Percentiles rank a stretch among this genome's conserved stretches.
phyloP scores from a whole-genome alignment of 2,113 vertebrate species.

The Vulpes ferrilata region DNA sequence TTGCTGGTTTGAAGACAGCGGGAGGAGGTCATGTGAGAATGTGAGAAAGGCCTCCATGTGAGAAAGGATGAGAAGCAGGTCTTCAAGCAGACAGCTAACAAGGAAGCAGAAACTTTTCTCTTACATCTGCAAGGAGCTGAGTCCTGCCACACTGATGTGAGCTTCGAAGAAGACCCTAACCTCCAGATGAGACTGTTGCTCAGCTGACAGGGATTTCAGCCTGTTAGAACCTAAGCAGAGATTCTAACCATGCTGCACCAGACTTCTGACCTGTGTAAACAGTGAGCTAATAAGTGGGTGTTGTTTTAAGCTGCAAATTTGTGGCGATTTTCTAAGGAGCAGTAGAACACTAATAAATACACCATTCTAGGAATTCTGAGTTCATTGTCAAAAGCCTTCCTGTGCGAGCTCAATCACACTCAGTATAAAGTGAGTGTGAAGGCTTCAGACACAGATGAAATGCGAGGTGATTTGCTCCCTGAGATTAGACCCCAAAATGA shows the following conservation, averaged over 20 bases:
- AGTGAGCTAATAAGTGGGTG: background rate
- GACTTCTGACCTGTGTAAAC: background rate
- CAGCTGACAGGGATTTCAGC: background rate
- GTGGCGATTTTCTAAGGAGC: background rate
- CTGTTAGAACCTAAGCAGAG: background rate
- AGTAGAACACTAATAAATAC: background rate
- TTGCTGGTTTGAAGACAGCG: background rate
- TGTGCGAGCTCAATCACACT: background rate
- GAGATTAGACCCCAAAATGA: background rate
- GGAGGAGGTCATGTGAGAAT: background rate
- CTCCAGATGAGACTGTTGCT: background rate
- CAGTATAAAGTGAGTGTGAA: background rate
- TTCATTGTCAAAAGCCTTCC: background rate
- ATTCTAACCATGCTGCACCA: background rate
- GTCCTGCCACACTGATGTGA: background rate
- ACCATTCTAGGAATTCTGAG: background rate
- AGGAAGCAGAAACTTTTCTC: background rate
- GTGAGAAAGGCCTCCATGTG: background rate
- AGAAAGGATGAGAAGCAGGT: background rate
- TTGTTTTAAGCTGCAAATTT: background rate
- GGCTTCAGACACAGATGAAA: background rate
- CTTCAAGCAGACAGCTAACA: background rate
- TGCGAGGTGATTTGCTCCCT: background rate
- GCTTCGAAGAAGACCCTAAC: background rate
- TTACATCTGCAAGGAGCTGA: background rate